phyloP scores from a whole-genome alignment of 2,797 vertebrate genomes.

The Oreochromis mossambicus region DNA sequence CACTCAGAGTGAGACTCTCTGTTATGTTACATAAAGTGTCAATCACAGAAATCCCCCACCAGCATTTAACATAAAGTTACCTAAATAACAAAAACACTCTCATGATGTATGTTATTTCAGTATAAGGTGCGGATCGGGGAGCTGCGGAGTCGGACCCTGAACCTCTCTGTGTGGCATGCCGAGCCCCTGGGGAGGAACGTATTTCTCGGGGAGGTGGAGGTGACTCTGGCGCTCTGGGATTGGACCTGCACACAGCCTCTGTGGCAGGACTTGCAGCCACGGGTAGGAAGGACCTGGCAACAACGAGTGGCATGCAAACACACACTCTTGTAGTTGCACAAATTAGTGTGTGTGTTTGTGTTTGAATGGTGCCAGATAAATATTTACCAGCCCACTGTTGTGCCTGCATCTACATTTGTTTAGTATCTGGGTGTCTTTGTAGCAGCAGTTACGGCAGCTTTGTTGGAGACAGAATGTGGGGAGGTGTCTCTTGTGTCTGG shows the following conservation, averaged over 20 bases:
- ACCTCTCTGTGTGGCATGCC: conserved; percentile 93
- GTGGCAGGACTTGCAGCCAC: conserved; percentile 87
- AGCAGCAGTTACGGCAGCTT: conserved; percentile 17
- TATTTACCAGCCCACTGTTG: background rate
- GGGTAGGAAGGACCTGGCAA: conserved; percentile 71
- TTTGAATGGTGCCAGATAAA: background rate
- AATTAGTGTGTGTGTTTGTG: background rate
- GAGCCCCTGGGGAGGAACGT: conserved; percentile 86
- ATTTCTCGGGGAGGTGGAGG: conserved; percentile 92
- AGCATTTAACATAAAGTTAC: background rate
- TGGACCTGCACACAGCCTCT: conserved; percentile 79
- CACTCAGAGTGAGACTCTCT: conserved; percentile 79
- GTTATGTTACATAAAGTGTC: background rate
- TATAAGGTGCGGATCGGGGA: conserved; percentile 85
- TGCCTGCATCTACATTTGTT: conserved; percentile 4
- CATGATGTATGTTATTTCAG: conserved; percentile 56
- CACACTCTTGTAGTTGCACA: background rate
- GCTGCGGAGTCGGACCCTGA: conserved; percentile 84
- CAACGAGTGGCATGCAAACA: background rate
- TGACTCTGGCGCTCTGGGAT: conserved; percentile 83
- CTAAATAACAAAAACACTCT: background rate
- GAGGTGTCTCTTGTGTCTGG: conserved; percentile 39
- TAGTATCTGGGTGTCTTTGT: conserved; percentile 3
- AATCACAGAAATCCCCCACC: background rate
- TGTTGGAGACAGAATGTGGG: conserved; percentile 8